Conservation (phyloP, 2,113 vertebrate species). For the Scomber colias region DNA sequence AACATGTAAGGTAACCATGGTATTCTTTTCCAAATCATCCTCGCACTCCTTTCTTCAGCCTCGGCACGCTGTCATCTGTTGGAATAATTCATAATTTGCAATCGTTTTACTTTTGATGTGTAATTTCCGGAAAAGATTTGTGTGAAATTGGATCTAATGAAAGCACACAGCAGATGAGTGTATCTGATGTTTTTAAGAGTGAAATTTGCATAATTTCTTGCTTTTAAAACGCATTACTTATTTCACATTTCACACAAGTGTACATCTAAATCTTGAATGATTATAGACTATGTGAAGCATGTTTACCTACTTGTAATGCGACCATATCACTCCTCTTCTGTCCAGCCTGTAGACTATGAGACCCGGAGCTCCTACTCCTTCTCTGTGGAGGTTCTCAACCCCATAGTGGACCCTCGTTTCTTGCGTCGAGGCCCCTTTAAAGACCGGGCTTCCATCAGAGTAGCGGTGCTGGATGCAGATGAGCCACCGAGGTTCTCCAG, state of each 20-base stretch:
- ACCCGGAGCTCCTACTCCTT: constrained; percentile 89
- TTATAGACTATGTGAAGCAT: background rate
- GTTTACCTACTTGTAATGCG: background rate
- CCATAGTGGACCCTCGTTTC: constrained; percentile 90
- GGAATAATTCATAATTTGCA: constrained; percentile 62
- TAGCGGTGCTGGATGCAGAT: constrained; percentile 90
- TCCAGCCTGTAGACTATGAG: constrained; percentile 91
- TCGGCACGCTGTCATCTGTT: constrained; percentile 39
- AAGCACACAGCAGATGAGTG: constrained; percentile 29
- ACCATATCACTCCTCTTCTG: background rate
- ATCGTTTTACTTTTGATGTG: constrained; percentile 61
- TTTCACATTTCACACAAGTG: constrained; percentile 43
- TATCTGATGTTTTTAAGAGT: constrained; percentile 35
- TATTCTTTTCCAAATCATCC: constrained; percentile 46
- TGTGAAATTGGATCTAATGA: constrained; percentile 57
- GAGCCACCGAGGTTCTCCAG: constrained; percentile 90
- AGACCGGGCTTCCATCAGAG: constrained; percentile 87
- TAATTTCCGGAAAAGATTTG: constrained; percentile 53
- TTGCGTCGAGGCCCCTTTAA: constrained; percentile 91
- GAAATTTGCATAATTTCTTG: constrained; percentile 52
- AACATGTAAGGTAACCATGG: constrained; percentile 42
- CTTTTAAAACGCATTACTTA: constrained; percentile 15
- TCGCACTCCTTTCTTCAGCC: constrained; percentile 15
- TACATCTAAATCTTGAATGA: background rate
- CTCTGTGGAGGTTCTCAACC: constrained; percentile 92